Evolutionary conservation across 2,113 vertebrate species (phyloP).

Genomic region (Mola mola): DNA sequence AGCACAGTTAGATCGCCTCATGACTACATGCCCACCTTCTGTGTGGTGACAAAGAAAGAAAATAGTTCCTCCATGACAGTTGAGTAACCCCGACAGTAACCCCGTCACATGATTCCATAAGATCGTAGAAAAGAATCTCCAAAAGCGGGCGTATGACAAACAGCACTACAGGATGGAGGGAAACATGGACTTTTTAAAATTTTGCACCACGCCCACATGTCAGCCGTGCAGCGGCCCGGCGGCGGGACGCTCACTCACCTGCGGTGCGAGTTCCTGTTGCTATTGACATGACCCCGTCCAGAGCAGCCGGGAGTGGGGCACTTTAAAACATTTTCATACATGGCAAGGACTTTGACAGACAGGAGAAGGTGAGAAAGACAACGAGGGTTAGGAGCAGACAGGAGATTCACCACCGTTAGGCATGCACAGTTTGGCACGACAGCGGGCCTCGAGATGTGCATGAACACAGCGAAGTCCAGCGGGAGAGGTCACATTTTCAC

Average conservation of each 20-base stretch:
- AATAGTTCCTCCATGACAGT: no score
- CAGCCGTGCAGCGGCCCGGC: constrained; percentile 13
- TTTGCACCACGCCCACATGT: not conserved
- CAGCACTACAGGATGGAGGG: not conserved
- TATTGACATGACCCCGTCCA: constrained; percentile 99
- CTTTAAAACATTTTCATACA: constrained; percentile 99
- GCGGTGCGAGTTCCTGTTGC: constrained; percentile 99
- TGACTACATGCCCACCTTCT: no score
- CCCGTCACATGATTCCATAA: no score
- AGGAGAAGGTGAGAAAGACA: constrained; percentile 87
- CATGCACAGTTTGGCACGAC: constrained; percentile 46
- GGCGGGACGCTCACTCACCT: constrained; percentile 87
- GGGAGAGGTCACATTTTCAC: no score
- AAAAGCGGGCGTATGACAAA: not conserved
- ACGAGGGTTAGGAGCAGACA: constrained; percentile 79
- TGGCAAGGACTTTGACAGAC: constrained; percentile 97
- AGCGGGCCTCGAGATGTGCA: no score
- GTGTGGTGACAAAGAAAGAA: no score
- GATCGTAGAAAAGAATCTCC: not conserved
- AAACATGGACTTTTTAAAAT: not conserved
- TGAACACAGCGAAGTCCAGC: not conserved
- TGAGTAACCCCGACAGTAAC: no score
- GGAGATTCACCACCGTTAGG: constrained; percentile 48
- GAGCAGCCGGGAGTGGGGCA: constrained; percentile 99
- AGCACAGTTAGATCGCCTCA: no score